phyloP scores from a whole-genome alignment of 2,888 invertebrate species.

The Leucophora obtusa region DNA sequence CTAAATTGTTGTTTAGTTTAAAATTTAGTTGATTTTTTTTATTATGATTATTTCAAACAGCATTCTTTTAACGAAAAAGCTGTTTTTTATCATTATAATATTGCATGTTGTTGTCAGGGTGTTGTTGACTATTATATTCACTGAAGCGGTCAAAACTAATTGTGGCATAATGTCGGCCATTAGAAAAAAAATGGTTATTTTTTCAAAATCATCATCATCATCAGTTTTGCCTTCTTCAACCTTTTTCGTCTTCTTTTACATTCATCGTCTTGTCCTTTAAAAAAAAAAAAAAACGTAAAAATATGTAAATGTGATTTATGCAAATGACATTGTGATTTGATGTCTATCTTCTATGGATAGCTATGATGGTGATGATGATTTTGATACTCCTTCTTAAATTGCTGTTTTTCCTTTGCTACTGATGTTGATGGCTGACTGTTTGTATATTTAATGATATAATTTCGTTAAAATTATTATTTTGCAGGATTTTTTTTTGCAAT shows the following conservation, averaged over 20 bases:
- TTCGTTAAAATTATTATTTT: slow-evolving; percentile 34
- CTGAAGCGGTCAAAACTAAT: slow-evolving; percentile 65
- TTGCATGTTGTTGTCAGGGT: slow-evolving; percentile 9
- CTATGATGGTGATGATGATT: slow-evolving; percentile 3
- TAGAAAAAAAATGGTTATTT: slow-evolving; percentile 27
- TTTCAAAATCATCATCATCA: slow-evolving; percentile 16
- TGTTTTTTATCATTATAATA: slow-evolving; percentile 22
- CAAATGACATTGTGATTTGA: slow-evolving; percentile 64
- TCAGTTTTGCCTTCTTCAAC: slow-evolving; percentile 21
- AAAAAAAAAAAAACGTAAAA: slow-evolving; percentile 38
- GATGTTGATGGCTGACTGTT: slow-evolving; percentile 19
- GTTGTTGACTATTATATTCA: slow-evolving; percentile 37
- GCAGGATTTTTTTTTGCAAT: slow-evolving; percentile 31
- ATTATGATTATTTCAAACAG: not conserved
- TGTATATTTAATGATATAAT: slow-evolving; percentile 32
- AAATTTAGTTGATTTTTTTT: slow-evolving; percentile 8
- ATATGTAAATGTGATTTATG: slow-evolving; percentile 65
- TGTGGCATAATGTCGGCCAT: slow-evolving; percentile 56
- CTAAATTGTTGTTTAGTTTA: slow-evolving; percentile 28
- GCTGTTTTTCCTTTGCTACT: not conserved
- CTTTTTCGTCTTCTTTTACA: slow-evolving; percentile 9
- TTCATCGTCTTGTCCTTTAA: slow-evolving; percentile 1
- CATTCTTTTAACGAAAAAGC: slow-evolving; percentile 2
- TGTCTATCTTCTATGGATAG: slow-evolving; percentile 51
- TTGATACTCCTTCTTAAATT: not conserved